phyloP scores from a whole-genome alignment of 2,113 vertebrate genomes.

The Pedionomus torquatus region DNA sequence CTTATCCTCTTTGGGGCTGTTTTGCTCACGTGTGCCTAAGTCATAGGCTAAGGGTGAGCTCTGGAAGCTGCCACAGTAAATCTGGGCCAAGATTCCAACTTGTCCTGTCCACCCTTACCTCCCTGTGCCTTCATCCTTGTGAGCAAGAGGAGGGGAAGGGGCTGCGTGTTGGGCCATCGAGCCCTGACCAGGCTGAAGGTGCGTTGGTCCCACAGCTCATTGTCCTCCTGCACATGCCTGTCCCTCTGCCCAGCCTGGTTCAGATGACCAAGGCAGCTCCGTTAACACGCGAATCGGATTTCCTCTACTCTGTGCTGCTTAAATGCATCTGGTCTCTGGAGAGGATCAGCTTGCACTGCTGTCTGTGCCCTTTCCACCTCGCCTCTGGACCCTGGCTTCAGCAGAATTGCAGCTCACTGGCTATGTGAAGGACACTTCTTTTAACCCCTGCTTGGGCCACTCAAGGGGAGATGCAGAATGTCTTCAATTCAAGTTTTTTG shows the following conservation, averaged over 20 bases:
- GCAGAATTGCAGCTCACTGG: not conserved
- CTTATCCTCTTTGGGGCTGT: not conserved
- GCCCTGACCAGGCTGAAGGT: not conserved
- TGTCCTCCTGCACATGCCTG: not conserved
- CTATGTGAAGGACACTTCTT: not conserved
- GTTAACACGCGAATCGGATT: not conserved
- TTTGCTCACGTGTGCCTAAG: not conserved
- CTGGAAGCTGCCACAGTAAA: not conserved
- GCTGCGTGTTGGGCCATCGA: accelerated
- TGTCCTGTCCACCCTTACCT: not conserved
- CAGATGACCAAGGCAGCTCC: not conserved
- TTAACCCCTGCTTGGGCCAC: constrained; percentile 1
- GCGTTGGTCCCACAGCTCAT: not conserved
- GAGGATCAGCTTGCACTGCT: constrained; percentile 30
- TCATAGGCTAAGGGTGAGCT: not conserved
- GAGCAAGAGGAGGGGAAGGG: not conserved
- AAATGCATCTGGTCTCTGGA: not conserved
- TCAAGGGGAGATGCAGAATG: not conserved
- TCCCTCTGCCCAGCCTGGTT: not conserved
- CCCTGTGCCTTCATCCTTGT: accelerated
- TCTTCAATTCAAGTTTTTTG: not conserved
- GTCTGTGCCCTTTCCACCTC: constrained; percentile 24
- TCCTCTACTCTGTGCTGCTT: not conserved
- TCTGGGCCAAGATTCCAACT: not conserved
- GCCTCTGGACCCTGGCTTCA: not conserved